Conservation (phyloP, 53 echinoderm and acorn worm genomes). For the Echinometra lucunter region DNA sequence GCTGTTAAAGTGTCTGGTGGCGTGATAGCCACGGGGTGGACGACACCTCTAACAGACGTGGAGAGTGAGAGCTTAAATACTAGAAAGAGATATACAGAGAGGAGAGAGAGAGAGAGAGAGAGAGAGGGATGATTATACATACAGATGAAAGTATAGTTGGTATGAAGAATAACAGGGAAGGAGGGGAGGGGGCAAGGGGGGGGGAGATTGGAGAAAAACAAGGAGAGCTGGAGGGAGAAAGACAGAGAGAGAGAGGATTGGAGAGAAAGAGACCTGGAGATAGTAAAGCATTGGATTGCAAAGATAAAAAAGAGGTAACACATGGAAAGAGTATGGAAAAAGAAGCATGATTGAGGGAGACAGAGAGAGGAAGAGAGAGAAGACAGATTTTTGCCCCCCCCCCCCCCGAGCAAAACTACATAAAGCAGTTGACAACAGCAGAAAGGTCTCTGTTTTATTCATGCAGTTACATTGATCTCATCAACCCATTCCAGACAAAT, state of each 20-base stretch:
- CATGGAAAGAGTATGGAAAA: too few relatives aligned
- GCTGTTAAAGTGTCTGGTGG: slow-evolving; percentile 39
- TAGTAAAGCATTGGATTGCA: too few relatives aligned
- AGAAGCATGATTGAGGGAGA: too few relatives aligned
- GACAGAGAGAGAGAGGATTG: too few relatives aligned
- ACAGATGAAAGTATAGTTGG: not conserved
- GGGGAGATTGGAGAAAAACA: not conserved
- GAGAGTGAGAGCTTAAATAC: not conserved
- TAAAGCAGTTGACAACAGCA: not conserved
- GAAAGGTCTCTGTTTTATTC: not conserved
- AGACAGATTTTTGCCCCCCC: not conserved
- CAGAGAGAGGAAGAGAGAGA: too few relatives aligned
- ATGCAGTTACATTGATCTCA: not conserved
- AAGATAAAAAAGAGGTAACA: too few relatives aligned
- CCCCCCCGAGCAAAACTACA: not conserved
- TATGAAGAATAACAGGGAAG: not conserved
- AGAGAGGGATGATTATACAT: not conserved
- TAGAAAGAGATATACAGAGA: not conserved
- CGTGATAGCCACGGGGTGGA: slow-evolving; percentile 50
- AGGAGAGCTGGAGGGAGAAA: too few relatives aligned
- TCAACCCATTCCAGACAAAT: not conserved
- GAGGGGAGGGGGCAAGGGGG: not conserved
- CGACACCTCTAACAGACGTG: slow-evolving; percentile 8
- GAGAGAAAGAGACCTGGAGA: too few relatives aligned
- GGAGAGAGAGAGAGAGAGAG: not conserved